A percentile compares a stretch with the other conserved stretches of the same genome.
phyloP scores from a whole-genome alignment of 2,797 vertebrate species.

The Brachyalestes nurse region DNA sequence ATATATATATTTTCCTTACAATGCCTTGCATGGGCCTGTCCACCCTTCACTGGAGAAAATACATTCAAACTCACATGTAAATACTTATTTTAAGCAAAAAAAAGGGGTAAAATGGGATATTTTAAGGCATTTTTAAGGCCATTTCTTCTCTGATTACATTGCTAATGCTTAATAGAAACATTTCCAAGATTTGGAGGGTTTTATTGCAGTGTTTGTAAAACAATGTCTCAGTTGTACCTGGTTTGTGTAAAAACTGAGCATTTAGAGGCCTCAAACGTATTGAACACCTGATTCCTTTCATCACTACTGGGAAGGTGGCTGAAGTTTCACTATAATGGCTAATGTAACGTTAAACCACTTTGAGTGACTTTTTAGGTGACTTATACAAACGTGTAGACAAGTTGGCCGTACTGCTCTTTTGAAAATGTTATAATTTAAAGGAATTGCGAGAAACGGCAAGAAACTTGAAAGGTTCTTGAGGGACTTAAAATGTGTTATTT shows the following conservation, averaged over 20 bases:
- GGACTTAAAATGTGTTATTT: not conserved
- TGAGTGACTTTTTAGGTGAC: not conserved
- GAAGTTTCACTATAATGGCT: no score
- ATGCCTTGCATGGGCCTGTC: no score
- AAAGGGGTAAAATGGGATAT: no score
- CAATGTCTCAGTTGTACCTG: not conserved
- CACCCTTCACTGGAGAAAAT: not conserved
- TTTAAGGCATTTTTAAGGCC: no score
- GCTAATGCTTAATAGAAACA: no score
- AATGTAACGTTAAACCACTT: not conserved
- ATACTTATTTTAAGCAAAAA: no score
- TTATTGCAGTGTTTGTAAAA: not conserved
- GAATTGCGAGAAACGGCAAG: no score
- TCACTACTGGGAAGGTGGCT: not conserved
- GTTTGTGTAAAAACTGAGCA: not conserved
- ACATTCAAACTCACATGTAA: no score
- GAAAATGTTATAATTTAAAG: not conserved
- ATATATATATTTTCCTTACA: no score
- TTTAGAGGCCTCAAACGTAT: not conserved
- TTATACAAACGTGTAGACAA: not conserved
- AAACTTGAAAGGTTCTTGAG: no score
- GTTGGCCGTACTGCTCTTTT: not conserved
- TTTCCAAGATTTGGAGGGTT: no score
- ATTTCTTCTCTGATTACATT: no score
- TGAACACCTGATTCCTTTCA: not conserved